Base-by-base conservation (phyloP, 2,888 invertebrate species). In the Theodoxus fluviatilis region DNA sequence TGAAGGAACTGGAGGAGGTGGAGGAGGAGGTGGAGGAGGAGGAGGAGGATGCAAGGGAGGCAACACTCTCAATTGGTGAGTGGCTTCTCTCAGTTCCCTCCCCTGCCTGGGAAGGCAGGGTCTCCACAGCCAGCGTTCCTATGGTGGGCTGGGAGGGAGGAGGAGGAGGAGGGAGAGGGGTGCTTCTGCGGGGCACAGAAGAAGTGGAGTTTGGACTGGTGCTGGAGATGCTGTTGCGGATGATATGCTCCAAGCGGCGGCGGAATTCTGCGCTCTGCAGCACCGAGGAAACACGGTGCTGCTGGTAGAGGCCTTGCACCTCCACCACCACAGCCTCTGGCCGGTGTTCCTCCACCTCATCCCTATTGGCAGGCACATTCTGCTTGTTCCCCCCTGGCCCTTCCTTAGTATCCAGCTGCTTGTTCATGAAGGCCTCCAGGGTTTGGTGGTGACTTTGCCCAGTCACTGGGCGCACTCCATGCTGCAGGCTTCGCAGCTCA, bases 261-360 rank as follows among this genome's bases (percentile, higher is more conserved):
- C 85, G 74, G 74, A 86, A 86, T 2, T 71, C 73, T 18, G 72
- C 72, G 22, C 83, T 82, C 63, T 82, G 81, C 1, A 86, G 77
- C 3, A 82, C 66, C 63, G 79, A 80, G 1, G 85, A 84, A 1
- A 86, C 86, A n/a, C 84, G 79, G n/a, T 83, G 80, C n/a, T 81
- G 79, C 55, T 84, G 81, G 2, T 83, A 81, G 40, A 86, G 74
- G 9, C 83, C 85, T 61, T 83, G 81, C 12, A 86, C 85, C 75
- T 86, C 86, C 6, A 85, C 82, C 1, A 83, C 77, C 35, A 84
- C 80, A 31, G 81, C 76, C 59, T 85, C 84, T 7, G 85, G 85
- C 31, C 85, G 75, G 52, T 82, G 80, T 68, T 82, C 79, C 52
- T 84, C 84, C 2, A 81, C 82, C 69, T 74, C 72, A 31, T 79